These are phyloP conservation scores for Danaus chrysippus DNA, from an alignment of 2,888 invertebrate species.

Conservation along the genomic window DNA sequence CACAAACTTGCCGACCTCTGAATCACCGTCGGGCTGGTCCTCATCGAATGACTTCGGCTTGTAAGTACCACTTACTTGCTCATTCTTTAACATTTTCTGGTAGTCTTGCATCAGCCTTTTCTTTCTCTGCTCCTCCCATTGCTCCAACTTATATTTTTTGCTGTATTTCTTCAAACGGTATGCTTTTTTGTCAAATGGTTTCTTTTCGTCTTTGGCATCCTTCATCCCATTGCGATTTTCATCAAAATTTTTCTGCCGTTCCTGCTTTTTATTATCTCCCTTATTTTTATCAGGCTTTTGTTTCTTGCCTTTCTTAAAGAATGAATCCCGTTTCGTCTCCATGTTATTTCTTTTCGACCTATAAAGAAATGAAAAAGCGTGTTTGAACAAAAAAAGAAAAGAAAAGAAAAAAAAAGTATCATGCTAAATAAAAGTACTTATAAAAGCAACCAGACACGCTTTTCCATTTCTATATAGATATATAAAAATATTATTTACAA, in stretches of 20 bases:
- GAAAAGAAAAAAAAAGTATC: slow-evolving; percentile 28
- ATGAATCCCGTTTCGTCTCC: slow-evolving; percentile 60
- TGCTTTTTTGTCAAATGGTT: slow-evolving; percentile 83
- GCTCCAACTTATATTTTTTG: slow-evolving; percentile 83
- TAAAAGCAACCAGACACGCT: slow-evolving; percentile 53
- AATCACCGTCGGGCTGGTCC: slow-evolving; percentile 49
- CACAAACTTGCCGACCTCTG: slow-evolving; percentile 57
- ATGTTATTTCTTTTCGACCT: slow-evolving; percentile 55
- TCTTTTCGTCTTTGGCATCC: slow-evolving; percentile 54
- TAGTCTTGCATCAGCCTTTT: slow-evolving; percentile 77
- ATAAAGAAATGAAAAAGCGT: slow-evolving; percentile 75
- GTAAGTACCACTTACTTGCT: slow-evolving; percentile 60
- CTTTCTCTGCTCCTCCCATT: slow-evolving; percentile 83
- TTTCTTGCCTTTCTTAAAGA: slow-evolving; percentile 56
- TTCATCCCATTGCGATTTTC: slow-evolving; percentile 42
- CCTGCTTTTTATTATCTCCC: slow-evolving; percentile 34
- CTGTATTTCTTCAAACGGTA: slow-evolving; percentile 84
- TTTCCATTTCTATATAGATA: slow-evolving; percentile 50
- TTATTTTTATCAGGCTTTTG: slow-evolving; percentile 29
- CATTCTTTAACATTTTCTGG: slow-evolving; percentile 76
- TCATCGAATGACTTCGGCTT: slow-evolving; percentile 76
- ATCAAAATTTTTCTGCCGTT: slow-evolving; percentile 53
- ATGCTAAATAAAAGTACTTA: slow-evolving; percentile 29
- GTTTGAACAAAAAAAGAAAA: slow-evolving; percentile 49
- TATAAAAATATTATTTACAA: slow-evolving; percentile 6